phyloP scores from a whole-genome alignment of 2,113 vertebrate genomes.

The Lophochroa leadbeateri region DNA sequence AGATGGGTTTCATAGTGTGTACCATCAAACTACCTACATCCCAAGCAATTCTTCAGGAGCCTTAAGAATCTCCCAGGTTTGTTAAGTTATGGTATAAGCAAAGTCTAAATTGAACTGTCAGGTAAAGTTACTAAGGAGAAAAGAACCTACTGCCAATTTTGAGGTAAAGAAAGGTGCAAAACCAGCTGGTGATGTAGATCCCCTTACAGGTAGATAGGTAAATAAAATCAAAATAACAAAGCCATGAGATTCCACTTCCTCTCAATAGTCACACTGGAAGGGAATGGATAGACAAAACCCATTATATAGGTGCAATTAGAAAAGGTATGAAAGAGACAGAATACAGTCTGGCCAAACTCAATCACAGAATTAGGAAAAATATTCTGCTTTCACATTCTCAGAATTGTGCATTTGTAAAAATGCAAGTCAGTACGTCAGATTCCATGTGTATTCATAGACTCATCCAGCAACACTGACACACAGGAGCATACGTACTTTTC shows the following conservation, averaged over 20 bases:
- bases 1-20: not conserved
- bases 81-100: not conserved
- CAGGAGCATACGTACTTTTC: not conserved
- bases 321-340: not conserved
- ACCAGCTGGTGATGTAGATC: not conserved
- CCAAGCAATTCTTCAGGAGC: not conserved
- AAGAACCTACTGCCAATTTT: not conserved
- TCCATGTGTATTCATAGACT: not conserved
- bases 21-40: not conserved
- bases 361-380: not conserved
- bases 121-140: not conserved
- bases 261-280: not conserved
- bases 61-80: not conserved
- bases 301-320: not conserved
- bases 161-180: not conserved
- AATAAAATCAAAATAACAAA: not conserved
- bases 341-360: not conserved
- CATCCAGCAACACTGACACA: not conserved
- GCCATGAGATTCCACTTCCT: not conserved
- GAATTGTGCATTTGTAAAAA: not conserved
- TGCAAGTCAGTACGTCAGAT: not conserved
- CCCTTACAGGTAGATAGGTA: not conserved
- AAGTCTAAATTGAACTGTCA: not conserved
- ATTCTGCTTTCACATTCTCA: not conserved
- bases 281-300: not conserved